Evolutionary conservation across 2,888 invertebrate species (phyloP).

Genomic region (Calameuta pallipes): DNA sequence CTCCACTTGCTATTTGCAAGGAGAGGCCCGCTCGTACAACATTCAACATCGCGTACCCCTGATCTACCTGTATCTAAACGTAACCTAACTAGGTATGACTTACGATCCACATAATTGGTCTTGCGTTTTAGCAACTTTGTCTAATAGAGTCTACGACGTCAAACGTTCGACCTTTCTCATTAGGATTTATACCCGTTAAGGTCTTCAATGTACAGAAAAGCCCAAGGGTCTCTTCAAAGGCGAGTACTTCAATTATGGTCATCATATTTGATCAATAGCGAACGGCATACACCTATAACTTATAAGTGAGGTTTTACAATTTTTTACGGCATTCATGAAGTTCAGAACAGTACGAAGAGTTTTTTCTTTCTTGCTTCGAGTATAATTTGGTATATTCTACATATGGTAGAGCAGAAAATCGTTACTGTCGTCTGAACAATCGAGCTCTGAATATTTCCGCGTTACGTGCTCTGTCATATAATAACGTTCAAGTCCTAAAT

Average conservation of each 20-base stretch:
- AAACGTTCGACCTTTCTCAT: background rate
- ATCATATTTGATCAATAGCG: background rate
- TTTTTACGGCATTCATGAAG: background rate
- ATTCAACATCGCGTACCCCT: slow-evolving; percentile 14
- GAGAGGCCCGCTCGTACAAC: slow-evolving; percentile 17
- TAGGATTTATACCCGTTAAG: background rate
- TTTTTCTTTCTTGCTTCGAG: background rate
- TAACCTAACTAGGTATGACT: slow-evolving; percentile 27
- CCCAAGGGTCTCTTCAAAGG: background rate
- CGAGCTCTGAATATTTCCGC: slow-evolving; percentile 3
- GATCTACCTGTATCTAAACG: background rate
- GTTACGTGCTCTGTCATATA: slow-evolving; percentile 20
- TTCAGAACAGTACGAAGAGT: background rate
- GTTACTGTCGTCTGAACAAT: slow-evolving; percentile 29
- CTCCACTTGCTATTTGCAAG: slow-evolving; percentile 10
- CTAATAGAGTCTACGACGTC: background rate
- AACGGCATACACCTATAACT: background rate
- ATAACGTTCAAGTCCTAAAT: slow-evolving; percentile 17
- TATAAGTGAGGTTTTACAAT: background rate
- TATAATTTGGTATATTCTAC: background rate
- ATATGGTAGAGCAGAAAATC: slow-evolving; percentile 12
- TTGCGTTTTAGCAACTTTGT: slow-evolving; percentile 6
- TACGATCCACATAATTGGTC: slow-evolving; percentile 29
- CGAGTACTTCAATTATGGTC: background rate
- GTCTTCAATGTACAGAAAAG: background rate